Conservation (phyloP, 2,888 invertebrate species). For the Pandemis cinnamomeana region DNA sequence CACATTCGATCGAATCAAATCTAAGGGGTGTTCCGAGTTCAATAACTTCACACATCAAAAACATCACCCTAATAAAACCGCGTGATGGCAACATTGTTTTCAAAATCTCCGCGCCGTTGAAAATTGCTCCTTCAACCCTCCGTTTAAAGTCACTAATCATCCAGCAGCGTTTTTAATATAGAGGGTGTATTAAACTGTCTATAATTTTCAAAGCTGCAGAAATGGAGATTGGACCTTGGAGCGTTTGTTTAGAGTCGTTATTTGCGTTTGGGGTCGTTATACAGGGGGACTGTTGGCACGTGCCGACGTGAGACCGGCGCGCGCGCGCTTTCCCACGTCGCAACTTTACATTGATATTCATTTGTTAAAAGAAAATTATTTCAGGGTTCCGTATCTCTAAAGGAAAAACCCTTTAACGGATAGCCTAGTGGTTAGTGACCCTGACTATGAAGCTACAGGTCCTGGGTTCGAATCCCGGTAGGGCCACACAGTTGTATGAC, state of each 20-base stretch:
- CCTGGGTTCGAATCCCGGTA: no score
- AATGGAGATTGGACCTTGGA: neutral
- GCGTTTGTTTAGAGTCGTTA: neutral
- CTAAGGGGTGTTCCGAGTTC: neutral
- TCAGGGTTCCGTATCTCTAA: no score
- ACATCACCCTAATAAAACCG: conserved; percentile 41
- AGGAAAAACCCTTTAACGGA: no score
- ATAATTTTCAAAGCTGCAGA: neutral
- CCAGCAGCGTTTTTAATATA: neutral
- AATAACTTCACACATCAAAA: conserved; percentile 20
- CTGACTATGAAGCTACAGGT: no score
- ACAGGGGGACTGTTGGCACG: conserved; percentile 32
- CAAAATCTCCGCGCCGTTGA: neutral
- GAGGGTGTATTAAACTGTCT: neutral
- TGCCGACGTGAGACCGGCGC: conserved; percentile 63
- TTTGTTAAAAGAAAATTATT: neutral
- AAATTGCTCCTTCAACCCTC: neutral
- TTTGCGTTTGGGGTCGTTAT: neutral
- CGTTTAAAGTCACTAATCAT: neutral
- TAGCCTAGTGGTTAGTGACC: no score
- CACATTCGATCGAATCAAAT: neutral
- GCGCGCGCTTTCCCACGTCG: conserved; percentile 64
- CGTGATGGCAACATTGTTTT: neutral
- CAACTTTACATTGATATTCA: conserved; percentile 10
- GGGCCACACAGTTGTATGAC: no score